These are phyloP conservation scores for Epinephelus cyanopodus DNA, from an alignment of 2,113 vertebrate genomes.

Conservation along the genomic window DNA sequence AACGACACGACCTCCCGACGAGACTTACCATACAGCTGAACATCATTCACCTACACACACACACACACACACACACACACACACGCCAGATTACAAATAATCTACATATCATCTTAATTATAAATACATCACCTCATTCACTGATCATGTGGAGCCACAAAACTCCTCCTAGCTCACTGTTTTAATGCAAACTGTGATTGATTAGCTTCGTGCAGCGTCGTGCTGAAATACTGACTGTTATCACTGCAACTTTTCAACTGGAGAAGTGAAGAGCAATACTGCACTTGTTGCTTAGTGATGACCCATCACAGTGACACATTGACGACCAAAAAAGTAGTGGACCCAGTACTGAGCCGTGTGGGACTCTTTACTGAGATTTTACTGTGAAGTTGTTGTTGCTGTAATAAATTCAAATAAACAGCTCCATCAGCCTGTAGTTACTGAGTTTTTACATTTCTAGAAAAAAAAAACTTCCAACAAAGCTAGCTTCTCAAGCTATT, in stretches of 20 bases:
- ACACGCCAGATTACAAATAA: not conserved
- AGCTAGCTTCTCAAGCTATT: too few relatives aligned
- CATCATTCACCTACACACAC: constrained; percentile 89
- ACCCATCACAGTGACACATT: too few relatives aligned
- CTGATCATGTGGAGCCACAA: not conserved
- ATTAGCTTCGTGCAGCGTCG: not conserved
- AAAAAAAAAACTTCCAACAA: too few relatives aligned
- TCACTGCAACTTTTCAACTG: not conserved
- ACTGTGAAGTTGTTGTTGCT: too few relatives aligned
- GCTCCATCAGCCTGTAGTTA: too few relatives aligned
- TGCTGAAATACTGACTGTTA: too few relatives aligned
- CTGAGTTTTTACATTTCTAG: too few relatives aligned
- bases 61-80: not conserved
- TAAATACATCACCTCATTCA: not conserved
- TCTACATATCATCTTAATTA: not conserved
- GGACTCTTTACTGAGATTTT: too few relatives aligned
- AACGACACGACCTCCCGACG: constrained; percentile 93
- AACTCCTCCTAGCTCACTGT: not conserved
- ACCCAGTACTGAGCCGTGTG: too few relatives aligned
- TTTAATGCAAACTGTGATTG: not conserved
- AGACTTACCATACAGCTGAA: constrained; percentile 91
- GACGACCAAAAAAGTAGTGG: too few relatives aligned
- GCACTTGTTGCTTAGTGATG: too few relatives aligned
- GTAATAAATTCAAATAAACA: too few relatives aligned
- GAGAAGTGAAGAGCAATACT: not conserved